Conservation (phyloP, 2,797 vertebrate species). For the Etheostoma nigrum region DNA sequence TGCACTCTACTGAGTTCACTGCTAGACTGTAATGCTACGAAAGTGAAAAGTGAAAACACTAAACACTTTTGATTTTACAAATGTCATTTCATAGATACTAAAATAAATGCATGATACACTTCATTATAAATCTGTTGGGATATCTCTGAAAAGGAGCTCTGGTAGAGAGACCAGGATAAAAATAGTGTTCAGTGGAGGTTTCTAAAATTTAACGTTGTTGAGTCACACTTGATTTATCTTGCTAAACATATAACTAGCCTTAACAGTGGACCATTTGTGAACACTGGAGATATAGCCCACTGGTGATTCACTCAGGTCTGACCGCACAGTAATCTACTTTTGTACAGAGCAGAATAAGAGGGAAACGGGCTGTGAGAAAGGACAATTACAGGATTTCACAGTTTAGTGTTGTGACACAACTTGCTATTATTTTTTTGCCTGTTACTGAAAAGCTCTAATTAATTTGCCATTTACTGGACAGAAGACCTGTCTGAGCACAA, state of each 20-base stretch:
- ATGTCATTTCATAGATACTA: slow-evolving; percentile 12
- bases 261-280: slow-evolving; percentile 39
- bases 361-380: slow-evolving; percentile 15
- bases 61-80: slow-evolving; percentile 21
- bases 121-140: slow-evolving; percentile 18
- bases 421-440: slow-evolving; percentile 53
- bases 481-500: slow-evolving; percentile 38
- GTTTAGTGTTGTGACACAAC: slow-evolving; percentile 54
- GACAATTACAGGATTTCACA: slow-evolving; percentile 75
- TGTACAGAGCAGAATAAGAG: slow-evolving; percentile 27
- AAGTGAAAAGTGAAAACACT: no score
- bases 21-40: slow-evolving; percentile 30
- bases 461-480: slow-evolving; percentile 48
- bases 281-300: slow-evolving; percentile 20
- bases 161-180: slow-evolving; percentile 4
- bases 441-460: slow-evolving; percentile 64
- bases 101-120: neutral
- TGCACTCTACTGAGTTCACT: slow-evolving; percentile 28
- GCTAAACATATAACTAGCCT: slow-evolving; percentile 23
- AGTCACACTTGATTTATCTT: slow-evolving; percentile 50
- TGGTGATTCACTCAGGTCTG: neutral
- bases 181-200: slow-evolving; percentile 10
- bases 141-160: slow-evolving; percentile 16
- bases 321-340: slow-evolving; percentile 43
- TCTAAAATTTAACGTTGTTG: slow-evolving; percentile 32